Percentiles rank a stretch among this genome's conserved stretches.
Evolutionary conservation across 2,113 vertebrate genomes (phyloP).

Genomic region (Uria lomvia): DNA sequence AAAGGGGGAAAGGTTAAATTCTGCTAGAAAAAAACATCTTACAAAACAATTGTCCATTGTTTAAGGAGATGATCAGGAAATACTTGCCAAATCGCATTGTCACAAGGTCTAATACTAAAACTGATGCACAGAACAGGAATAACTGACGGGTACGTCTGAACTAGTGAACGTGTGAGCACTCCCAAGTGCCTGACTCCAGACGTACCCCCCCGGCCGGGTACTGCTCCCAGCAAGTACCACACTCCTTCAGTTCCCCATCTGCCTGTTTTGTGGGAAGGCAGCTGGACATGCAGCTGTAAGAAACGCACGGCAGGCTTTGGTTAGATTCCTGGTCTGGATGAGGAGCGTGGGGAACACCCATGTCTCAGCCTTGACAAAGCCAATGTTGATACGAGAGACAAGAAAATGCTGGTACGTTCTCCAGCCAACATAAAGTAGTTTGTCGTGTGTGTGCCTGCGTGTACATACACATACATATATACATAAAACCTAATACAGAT

Average conservation of each 20-base stretch:
- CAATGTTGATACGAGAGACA: neutral
- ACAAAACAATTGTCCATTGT: neutral
- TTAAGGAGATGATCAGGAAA: neutral
- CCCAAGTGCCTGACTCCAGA: neutral
- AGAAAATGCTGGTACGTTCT: neutral
- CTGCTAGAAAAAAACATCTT: neutral
- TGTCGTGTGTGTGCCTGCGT: neutral
- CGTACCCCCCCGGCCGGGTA: fast-evolving
- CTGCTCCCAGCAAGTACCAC: fast-evolving
- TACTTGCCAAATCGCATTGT: neutral
- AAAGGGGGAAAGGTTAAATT: neutral
- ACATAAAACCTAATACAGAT: neutral
- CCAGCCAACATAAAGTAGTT: neutral
- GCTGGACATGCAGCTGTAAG: neutral
- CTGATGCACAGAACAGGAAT: neutral
- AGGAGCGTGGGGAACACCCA: neutral
- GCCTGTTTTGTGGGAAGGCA: neutral
- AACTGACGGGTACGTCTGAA: neutral
- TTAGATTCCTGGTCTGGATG: neutral
- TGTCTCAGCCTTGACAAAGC: neutral
- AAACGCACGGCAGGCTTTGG: fast-evolving
- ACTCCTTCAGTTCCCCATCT: fast-evolving
- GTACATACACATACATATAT: neutral
- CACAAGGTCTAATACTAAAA: neutral
- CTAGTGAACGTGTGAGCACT: neutral